Evolutionary conservation across 1,140 invertebrate species (phyloP), one percentile per base, ranked within the genome.

Genomic region (Physella acuta): DNA sequence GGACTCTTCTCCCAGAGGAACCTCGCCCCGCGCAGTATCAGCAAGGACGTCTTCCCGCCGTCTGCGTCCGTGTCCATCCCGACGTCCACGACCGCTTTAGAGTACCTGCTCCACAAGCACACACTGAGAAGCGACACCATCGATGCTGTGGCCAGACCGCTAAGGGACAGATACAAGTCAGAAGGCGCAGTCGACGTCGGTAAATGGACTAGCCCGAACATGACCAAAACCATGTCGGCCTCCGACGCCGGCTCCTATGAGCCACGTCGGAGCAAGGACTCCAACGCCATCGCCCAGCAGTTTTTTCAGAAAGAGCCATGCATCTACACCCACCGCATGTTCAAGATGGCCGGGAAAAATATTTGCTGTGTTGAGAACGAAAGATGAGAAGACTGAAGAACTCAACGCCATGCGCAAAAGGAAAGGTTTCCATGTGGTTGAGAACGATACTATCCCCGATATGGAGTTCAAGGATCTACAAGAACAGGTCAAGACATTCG

Each of bases 401-500:
- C 2, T 17, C 20, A 51, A 51, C 0, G 37, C 36, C 8, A 59
- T 26, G 14, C 8, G 61, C 28, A 30, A 44, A n/a, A 31, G 37
- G 24, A n/a, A 11, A 2, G 14, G 8, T 16, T 36, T 37, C 30
- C 16, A 65, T 30, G 5, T 53, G 44, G 26, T 67, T 28, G 69
- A 30, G 55, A 58, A 71, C 4, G 28, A 71, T 14, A 67, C 72
- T 2, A 68, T 78, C 26, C 72, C 75, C 14, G 64, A 76, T 14
- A 53, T 79, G n/a, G 69, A 77, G 24, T 80, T 80, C 68, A 56
- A 68, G 11, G 64, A 76, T 70, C 72, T 71, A 31, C 71, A 75
- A 28, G 79, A 80, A 58, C 78, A 80, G 56, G 75, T 76, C 52
- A 68, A 76, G 4, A 74, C 76, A 0, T 81, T 75, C 67, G 75